Evolutionary conservation across 2,113 vertebrate genomes (phyloP), one percentile per base, ranked within the genome.

Genomic region (Anhinga rufa): DNA sequence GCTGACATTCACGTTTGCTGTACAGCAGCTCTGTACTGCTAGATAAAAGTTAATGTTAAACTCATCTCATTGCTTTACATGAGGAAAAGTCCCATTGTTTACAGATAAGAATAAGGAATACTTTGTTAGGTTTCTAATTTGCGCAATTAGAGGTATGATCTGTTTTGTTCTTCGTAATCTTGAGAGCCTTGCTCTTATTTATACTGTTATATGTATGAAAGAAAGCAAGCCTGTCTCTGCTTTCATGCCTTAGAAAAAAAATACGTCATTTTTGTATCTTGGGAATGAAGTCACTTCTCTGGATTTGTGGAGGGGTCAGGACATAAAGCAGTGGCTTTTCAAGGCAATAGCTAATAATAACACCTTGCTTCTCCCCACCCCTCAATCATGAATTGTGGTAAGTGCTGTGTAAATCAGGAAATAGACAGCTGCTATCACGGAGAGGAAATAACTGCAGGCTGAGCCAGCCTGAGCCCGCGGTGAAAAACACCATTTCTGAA

Each of bases 251-350:
- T 31, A 38, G 42, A 52, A 61, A 87, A 87, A 64, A 38, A 7
- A 0, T 0, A 26, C 0, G 0, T 10, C 11, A 80, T 34, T 87
- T 75, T 58, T 58, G 12, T 17, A 40, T 65, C 61, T 72, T 38
- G 18, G 24, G 36, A 34, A 51, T 76, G 22, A 57, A 65, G 36
- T 49, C 8, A 34, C 34, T 58, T 77, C 34, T 91, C 31, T 57
- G 70, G 66, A 49, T 36, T 72, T 81, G 40, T 2, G 4, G 61
- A 36, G 32, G 4, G 20, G 5, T 31, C 34, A 19, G 77, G 58
- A 54, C 79, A 91, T 9, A 58, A 79, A 76, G 26, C 52, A 85
- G 86, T 29, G 69, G 34, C 48, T 89, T 62, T 86, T 44, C 34
- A 44, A 62, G 57, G 76, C 76, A 86, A 7, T 6, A 32, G 58